A percentile compares a stretch with the other conserved stretches of the same genome.
phyloP scores from a whole-genome alignment of 2,888 invertebrate species.

The Sipunculus nudus region DNA sequence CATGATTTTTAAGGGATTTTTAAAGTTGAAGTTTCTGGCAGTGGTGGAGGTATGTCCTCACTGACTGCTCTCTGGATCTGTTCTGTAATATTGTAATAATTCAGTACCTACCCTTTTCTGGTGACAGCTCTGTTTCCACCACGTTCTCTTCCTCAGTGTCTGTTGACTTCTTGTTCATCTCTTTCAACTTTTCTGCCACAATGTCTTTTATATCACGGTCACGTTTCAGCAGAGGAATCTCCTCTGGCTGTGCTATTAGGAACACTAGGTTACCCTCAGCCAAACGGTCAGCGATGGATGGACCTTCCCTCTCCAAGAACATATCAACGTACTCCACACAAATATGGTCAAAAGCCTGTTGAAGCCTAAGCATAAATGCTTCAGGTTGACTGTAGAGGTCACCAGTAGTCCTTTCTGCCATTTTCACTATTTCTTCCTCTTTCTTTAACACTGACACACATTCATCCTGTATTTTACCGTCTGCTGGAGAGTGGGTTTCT shows the following conservation, averaged over 20 bases:
- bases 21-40: too few relatives aligned
- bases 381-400: conserved; percentile 16
- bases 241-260: conserved; percentile 71
- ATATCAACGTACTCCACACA: conserved; percentile 60
- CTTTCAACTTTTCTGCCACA: conserved; percentile 52
- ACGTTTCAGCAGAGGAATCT: conserved; percentile 61
- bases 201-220: conserved; percentile 41
- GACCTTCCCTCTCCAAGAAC: conserved; percentile 55
- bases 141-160: background rate
- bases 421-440: background rate
- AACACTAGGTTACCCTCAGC: conserved; percentile 72
- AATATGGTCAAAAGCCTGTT: conserved; percentile 55
- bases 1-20: too few relatives aligned
- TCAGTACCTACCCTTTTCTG: too few relatives aligned
- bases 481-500: background rate
- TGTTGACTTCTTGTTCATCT: background rate
- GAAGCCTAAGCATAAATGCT: conserved; percentile 51
- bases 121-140: too few relatives aligned
- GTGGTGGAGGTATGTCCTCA: too few relatives aligned
- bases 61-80: too few relatives aligned
- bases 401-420: background rate
- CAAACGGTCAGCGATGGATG: conserved; percentile 55
- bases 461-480: too few relatives aligned
- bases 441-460: background rate
- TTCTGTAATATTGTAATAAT: too few relatives aligned